A percentile compares a stretch with the other conserved stretches of the same genome.
phyloP scores from a whole-genome alignment of 2,113 vertebrate species.

The Brachirus orientalis region DNA sequence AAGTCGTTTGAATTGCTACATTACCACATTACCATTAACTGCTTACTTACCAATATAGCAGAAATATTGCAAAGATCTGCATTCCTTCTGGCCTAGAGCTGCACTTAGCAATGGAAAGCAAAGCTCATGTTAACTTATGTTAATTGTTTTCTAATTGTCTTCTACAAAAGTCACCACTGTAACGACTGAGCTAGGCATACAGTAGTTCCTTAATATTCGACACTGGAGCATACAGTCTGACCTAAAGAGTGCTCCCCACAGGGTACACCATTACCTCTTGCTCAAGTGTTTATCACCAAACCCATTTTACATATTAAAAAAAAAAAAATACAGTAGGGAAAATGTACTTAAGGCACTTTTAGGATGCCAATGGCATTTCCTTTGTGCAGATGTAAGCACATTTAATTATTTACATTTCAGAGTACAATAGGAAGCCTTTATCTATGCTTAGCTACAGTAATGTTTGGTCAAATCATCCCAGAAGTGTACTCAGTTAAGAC shows the following conservation, averaged over 20 bases:
- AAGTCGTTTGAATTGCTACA: not conserved
- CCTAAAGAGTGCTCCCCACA: not conserved
- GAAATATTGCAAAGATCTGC: too few species aligned
- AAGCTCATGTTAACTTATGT: too few species aligned
- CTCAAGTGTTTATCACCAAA: too few species aligned
- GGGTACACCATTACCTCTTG: too few species aligned
- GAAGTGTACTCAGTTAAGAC: slow-evolving; percentile 24
- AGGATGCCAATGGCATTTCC: not conserved
- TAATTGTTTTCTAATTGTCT: not conserved
- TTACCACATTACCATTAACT: not conserved
- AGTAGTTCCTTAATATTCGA: not conserved
- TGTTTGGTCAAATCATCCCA: slow-evolving; percentile 23
- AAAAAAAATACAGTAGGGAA: too few species aligned
- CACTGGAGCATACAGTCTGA: not conserved
- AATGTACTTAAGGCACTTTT: too few species aligned
- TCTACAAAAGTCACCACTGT: not conserved
- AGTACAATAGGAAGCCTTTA: not conserved
- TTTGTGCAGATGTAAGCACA: not conserved
- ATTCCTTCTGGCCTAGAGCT: too few species aligned
- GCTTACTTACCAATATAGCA: not conserved
- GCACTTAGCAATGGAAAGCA: too few species aligned
- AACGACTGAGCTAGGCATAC: not conserved
- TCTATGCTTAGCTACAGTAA: slow-evolving; percentile 30
- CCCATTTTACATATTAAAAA: too few species aligned
- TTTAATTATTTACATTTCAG: slow-evolving; percentile 12